Evolutionary conservation across 2,888 invertebrate genomes (phyloP).

Genomic region (Seira sanloemensis): DNA sequence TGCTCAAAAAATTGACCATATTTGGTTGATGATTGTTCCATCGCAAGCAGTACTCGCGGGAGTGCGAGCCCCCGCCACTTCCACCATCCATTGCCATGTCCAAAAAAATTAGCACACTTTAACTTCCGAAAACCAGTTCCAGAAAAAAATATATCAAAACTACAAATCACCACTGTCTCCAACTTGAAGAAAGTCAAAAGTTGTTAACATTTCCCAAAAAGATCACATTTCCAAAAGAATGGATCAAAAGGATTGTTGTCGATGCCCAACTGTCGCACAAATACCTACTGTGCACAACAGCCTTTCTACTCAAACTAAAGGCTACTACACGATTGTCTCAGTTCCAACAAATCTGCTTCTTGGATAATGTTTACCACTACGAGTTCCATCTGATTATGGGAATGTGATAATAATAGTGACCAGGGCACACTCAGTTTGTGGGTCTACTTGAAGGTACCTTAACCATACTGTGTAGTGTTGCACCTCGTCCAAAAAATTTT

Average conservation of each 20-base stretch:
- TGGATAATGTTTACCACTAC: background rate
- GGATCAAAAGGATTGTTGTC: no score
- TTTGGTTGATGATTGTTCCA: conserved; percentile 97
- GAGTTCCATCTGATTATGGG: background rate
- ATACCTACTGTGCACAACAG: no score
- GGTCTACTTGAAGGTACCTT: background rate
- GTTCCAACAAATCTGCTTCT: background rate
- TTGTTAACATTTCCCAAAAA: no score
- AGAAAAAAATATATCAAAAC: no score
- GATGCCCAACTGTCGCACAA: no score
- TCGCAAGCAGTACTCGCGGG: conserved; percentile 83
- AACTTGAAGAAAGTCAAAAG: no score
- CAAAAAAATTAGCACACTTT: background rate
- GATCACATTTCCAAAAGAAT: no score
- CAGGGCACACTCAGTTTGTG: background rate
- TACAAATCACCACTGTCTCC: no score
- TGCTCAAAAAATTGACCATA: conserved; percentile 92
- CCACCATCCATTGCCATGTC: conserved; percentile 45
- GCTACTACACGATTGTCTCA: background rate
- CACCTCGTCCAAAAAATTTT: background rate
- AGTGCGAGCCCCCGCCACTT: conserved; percentile 30
- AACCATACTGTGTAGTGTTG: background rate
- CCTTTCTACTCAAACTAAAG: no score
- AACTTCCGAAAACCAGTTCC: no score
- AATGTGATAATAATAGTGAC: background rate